These are phyloP conservation scores for Dendropsophus ebraccatus DNA, from an alignment of 2,113 vertebrate species.

Conservation along the genomic window DNA sequence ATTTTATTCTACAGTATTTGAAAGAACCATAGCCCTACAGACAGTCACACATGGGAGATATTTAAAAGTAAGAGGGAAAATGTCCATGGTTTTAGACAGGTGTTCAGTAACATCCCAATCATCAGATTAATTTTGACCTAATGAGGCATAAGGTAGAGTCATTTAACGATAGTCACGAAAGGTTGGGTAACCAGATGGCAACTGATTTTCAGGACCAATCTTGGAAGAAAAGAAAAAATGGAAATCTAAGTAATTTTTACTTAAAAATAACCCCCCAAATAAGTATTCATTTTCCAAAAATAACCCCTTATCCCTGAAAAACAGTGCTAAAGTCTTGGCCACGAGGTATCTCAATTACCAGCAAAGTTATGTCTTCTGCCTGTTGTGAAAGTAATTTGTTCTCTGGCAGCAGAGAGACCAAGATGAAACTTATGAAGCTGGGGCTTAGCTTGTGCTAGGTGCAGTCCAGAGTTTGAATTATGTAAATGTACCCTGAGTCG, in stretches of 20 bases:
- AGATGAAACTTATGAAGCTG: too few species aligned
- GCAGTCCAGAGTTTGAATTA: too few species aligned
- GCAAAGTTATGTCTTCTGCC: too few species aligned
- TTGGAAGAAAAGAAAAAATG: neutral
- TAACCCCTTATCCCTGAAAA: too few species aligned
- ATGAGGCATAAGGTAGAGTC: conserved; percentile 51
- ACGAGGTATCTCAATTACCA: too few species aligned
- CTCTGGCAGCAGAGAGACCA: too few species aligned
- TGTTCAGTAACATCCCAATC: conserved; percentile 47
- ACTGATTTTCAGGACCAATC: conserved; percentile 19
- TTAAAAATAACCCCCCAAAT: too few species aligned
- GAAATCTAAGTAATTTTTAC: neutral
- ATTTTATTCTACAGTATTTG: neutral
- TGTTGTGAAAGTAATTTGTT: too few species aligned
- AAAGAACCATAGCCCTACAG: neutral
- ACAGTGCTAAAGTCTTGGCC: too few species aligned
- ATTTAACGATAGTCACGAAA: conserved; percentile 23
- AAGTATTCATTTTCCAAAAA: too few species aligned
- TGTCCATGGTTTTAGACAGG: conserved; percentile 8
- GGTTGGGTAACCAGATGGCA: conserved; percentile 48
- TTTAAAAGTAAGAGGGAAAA: neutral
- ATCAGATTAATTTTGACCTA: conserved; percentile 48
- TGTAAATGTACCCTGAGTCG: too few species aligned
- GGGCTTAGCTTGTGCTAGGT: too few species aligned
- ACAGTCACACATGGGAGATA: neutral